Evolutionary conservation across 2,113 vertebrate genomes (phyloP), one percentile per base, ranked within the genome.

Genomic region (Daubentonia madagascariensis): DNA sequence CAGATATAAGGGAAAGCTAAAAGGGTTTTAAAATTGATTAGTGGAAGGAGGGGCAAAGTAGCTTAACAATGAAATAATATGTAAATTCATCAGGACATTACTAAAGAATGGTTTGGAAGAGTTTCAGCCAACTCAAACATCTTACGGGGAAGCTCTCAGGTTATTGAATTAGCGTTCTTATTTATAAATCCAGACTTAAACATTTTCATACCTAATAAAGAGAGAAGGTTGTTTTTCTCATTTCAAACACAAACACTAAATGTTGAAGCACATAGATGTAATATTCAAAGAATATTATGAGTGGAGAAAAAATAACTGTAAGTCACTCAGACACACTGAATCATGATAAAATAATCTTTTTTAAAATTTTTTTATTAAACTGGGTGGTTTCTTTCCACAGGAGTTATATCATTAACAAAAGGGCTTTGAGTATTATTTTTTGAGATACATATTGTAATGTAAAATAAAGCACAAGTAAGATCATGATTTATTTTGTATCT

Each of bases 261-360:
- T 85, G 30, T 45, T 83, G 57, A 79, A 83, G 5, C 22, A 91
- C 54, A 97, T 18, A 54, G 45, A 14, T 45, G 9, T 9, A 73
- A n/a, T 48, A 84, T 89, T 92, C 32, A 76, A 81, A 81, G 18
- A 65, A 85, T 89, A 35, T 76, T 78, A 12, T 35, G 10, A 61
- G 35, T 30, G 52, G n/a, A 91, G 35, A 63, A 96, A 83, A 43
- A 48, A 9, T 78, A 32, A 81, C 8, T 70, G 1, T 59, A 86
- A 72, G 32, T 85, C 59, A 95, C 12, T 43, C 32, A 65, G 37
- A 20, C 9, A 72, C 32, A n/a, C 10, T 91, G 48, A 63, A 63
- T 10, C 59, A 78, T 79, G 37, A 92, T 11, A 70, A 91, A 93
- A 91, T 86, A 79, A 95, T 92, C 67, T 35, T 67, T 87, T 94